Evolutionary conservation across 2,113 vertebrate species (phyloP).

Genomic region (Ciconia boyciana): DNA sequence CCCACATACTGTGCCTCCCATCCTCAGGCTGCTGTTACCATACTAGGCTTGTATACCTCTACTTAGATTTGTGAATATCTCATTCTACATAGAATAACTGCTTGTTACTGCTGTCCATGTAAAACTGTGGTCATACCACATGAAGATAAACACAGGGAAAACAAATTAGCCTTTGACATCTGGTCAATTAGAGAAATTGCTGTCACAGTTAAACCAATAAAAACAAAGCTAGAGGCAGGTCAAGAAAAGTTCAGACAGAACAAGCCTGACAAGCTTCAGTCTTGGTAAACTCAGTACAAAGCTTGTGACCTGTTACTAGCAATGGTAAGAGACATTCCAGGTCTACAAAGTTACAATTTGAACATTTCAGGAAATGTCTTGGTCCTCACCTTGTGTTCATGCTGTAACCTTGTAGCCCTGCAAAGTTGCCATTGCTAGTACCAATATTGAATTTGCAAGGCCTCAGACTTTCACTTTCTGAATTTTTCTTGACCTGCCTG

Average conservation of each 20-base stretch:
- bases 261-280: not conserved
- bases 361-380: not conserved
- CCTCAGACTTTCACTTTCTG: not conserved
- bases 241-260: not conserved
- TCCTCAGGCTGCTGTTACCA: not conserved
- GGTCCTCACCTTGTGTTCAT: not conserved
- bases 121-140: not conserved
- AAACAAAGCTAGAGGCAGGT: not conserved
- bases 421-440: not conserved
- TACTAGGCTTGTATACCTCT: not conserved
- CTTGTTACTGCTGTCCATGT: not conserved
- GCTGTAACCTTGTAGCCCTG: not conserved
- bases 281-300: not conserved
- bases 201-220: not conserved
- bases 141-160: not conserved
- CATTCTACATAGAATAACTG: not conserved
- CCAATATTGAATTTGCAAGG: not conserved
- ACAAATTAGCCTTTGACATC: not conserved
- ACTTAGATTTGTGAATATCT: not conserved
- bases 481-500: not conserved
- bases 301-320: not conserved
- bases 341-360: not conserved
- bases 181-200: not conserved
- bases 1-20: not conserved
- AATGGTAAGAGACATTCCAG: not conserved